A percentile compares a stretch with the other conserved stretches of the same genome.
Conservation (phyloP, 2,888 invertebrate genomes). For the Nemotelus nigrinus region DNA sequence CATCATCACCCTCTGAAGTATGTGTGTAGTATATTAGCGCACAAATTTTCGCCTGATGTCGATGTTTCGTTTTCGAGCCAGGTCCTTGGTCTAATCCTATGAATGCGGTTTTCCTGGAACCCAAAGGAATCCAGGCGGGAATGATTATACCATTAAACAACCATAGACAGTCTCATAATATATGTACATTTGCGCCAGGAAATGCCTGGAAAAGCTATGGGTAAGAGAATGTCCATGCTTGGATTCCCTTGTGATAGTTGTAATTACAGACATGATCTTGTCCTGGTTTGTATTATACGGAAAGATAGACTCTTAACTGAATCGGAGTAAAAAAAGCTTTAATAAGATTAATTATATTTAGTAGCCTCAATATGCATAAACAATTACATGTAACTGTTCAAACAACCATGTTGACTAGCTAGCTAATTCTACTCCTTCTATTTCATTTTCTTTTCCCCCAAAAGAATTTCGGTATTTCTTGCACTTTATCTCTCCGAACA, state of each 20-base stretch:
- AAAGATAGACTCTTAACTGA: background rate
- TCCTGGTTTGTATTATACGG: background rate
- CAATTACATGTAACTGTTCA: no score
- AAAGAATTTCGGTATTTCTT: no score
- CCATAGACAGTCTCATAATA: conserved; percentile 15
- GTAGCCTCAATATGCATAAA: background rate
- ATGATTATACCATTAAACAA: conserved; percentile 26
- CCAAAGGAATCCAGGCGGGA: background rate
- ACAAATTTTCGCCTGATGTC: no score
- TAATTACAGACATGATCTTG: conserved; percentile 17
- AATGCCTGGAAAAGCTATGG: background rate
- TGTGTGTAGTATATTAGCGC: no score
- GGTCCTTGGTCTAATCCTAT: no score
- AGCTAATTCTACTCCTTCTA: no score
- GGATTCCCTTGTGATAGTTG: background rate
- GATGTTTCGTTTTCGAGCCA: no score
- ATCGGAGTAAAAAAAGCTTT: background rate
- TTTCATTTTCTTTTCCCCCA: no score
- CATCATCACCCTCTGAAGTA: conserved; percentile 2
- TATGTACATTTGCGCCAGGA: background rate
- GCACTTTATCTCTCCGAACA: no score
- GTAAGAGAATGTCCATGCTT: background rate
- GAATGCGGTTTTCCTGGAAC: no score
- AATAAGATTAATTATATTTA: background rate
- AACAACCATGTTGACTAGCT: no score